Conservation (phyloP, 2,113 vertebrate species). For the Junco hyemalis region DNA sequence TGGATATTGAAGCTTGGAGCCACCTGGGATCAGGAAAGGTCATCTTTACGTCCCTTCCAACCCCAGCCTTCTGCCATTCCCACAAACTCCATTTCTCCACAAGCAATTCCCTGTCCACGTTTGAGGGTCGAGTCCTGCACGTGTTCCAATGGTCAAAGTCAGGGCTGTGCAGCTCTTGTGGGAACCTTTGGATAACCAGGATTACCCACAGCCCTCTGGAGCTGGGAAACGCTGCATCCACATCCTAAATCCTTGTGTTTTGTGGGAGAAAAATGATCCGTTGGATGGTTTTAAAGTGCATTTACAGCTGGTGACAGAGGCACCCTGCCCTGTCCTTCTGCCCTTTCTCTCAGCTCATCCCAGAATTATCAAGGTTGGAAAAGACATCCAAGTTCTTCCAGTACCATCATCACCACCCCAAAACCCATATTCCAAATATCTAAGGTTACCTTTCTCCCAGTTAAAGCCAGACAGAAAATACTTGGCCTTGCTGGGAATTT, state of each 20-base stretch:
- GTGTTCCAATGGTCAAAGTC: background rate
- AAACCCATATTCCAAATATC: background rate
- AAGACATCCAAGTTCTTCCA: background rate
- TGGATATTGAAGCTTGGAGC: background rate
- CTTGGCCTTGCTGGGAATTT: background rate
- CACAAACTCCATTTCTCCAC: background rate
- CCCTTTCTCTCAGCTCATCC: background rate
- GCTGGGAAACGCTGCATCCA: background rate
- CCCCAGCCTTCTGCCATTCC: background rate
- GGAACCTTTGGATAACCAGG: background rate
- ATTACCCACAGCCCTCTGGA: background rate
- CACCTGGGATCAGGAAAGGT: background rate
- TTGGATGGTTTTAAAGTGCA: background rate
- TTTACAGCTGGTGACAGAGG: background rate
- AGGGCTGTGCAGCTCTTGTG: background rate
- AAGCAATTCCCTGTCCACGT: background rate
- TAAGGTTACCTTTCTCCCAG: background rate
- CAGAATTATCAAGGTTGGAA: background rate
- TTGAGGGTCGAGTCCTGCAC: background rate
- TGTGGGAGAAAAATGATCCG: background rate
- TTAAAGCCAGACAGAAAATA: background rate
- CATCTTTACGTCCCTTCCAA: background rate
- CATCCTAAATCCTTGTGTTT: background rate
- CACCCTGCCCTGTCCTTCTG: background rate
- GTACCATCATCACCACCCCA: background rate